Percentiles rank a stretch among this genome's conserved stretches.
Evolutionary conservation across 2,888 invertebrate species (phyloP).

Genomic region (Eilema caniola): DNA sequence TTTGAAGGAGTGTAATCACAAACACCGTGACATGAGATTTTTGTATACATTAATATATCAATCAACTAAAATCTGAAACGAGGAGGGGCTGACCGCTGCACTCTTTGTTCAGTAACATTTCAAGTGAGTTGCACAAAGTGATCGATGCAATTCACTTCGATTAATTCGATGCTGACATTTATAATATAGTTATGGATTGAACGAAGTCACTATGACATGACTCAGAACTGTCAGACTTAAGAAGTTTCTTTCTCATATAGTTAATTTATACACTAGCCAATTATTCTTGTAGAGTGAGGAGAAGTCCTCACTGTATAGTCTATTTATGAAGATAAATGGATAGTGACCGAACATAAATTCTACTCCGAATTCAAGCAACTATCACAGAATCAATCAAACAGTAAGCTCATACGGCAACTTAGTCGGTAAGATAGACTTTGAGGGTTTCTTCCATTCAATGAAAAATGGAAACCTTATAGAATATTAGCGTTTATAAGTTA

Average conservation of each 20-base stretch:
- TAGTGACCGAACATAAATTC: too few relatives aligned
- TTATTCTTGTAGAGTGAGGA: background rate
- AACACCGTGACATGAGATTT: too few relatives aligned
- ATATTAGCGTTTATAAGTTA: background rate
- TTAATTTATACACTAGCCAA: background rate
- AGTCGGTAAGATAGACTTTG: background rate
- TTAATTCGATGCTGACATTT: background rate
- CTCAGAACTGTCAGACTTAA: background rate
- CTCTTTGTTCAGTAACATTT: background rate
- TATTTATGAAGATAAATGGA: too few relatives aligned
- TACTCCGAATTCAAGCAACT: too few relatives aligned
- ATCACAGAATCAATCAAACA: too few relatives aligned
- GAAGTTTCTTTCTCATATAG: background rate
- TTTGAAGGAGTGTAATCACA: too few relatives aligned
- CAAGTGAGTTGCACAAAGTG: background rate
- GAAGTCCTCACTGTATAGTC: too few relatives aligned
- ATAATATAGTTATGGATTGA: background rate
- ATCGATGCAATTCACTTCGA: slow-evolving; percentile 2
- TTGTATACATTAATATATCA: background rate
- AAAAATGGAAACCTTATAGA: background rate
- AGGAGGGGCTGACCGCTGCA: background rate
- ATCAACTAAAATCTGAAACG: background rate
- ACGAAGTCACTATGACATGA: background rate
- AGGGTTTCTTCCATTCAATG: background rate
- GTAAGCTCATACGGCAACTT: too few relatives aligned